Base-by-base conservation (phyloP, 1,140 invertebrate genomes). In the Temnothorax curvispinosus region DNA sequence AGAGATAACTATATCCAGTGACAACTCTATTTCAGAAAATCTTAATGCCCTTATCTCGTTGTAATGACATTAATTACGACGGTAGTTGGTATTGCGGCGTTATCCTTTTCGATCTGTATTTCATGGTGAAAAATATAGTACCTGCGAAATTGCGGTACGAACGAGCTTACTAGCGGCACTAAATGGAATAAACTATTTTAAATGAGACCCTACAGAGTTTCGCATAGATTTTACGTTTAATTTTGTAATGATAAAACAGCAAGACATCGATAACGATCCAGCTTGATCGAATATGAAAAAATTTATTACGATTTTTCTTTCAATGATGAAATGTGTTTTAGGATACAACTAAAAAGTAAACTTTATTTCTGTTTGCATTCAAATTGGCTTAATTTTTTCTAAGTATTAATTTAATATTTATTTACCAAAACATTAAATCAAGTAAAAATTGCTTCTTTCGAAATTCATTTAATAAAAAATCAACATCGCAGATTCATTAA, bases 51-150 rank as follows among this genome's bases (percentile, higher is more conserved):
- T 50, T 50, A 78, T 67, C 58, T 41, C 84, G 71, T 54, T 54
- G 52, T 85, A 90, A 90, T 89, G 85, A 87, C 74, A 44, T 84
- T 90, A 90, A 90, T 90, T 90, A 87, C 44, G 38, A 72, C 75
- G 77, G n/a, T 72, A 64, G 58, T 84, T 72, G 60, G 44, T 21
- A 52, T 65, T 56, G 82, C 72, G 58, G 32, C 32, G 44, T 64
- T 78, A 85, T 77, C 58, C 21, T 35, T 47, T 47, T 9, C 67
- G 15, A 74, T 82, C 67, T 82, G 44, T 35, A 44, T 82, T 58
- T 74, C 54, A 74, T 74, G 27, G 27, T 82, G 80, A 82, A 82
- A 82, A 74, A 47, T 72, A 35, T 47, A 58, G 18, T 54, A 21
- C 15, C 41, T 41, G 11, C n/a, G 27, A 74, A 44, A 60, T n/a